These are phyloP conservation scores for Pristionchus entomophagus DNA, from an alignment of 2,888 invertebrate genomes.

Conservation along the genomic window DNA sequence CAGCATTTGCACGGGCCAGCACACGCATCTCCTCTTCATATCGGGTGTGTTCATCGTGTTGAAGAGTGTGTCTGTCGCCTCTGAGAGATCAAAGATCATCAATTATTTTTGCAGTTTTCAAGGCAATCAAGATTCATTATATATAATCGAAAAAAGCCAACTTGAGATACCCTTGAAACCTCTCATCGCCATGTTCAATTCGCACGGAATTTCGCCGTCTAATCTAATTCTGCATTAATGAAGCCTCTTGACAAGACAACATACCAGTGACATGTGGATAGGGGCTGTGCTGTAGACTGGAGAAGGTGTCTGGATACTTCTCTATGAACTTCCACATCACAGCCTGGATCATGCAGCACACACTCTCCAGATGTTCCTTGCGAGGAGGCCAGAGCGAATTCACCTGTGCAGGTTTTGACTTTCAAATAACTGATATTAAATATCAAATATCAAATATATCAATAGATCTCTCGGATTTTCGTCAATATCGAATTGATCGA, in stretches of 20 bases:
- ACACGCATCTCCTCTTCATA: slow-evolving; percentile 87
- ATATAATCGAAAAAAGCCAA: too few relatives aligned
- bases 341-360: slow-evolving; percentile 88
- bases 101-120: too few relatives aligned
- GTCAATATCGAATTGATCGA: too few relatives aligned
- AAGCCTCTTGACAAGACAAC: not conserved
- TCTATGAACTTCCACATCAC: slow-evolving; percentile 99
- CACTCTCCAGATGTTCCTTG: slow-evolving; percentile 89
- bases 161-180: not conserved
- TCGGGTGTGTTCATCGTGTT: slow-evolving; percentile 90
- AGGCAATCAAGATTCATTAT: too few relatives aligned
- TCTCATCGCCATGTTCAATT: not conserved
- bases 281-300: slow-evolving; percentile 85
- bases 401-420: slow-evolving; percentile 45
- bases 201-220: not conserved
- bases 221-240: not conserved
- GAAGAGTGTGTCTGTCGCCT: slow-evolving; percentile 91
- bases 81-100: too few relatives aligned
- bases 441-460: too few relatives aligned
- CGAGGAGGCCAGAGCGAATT: slow-evolving; percentile 80
- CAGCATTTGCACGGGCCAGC: slow-evolving; percentile 97
- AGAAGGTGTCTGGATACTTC: slow-evolving; percentile 95
- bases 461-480: too few relatives aligned
- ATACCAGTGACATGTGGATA: slow-evolving; percentile 79
- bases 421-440: too few relatives aligned